phyloP scores from a whole-genome alignment of 2,113 vertebrate species.

The Muscicapa adusta region DNA sequence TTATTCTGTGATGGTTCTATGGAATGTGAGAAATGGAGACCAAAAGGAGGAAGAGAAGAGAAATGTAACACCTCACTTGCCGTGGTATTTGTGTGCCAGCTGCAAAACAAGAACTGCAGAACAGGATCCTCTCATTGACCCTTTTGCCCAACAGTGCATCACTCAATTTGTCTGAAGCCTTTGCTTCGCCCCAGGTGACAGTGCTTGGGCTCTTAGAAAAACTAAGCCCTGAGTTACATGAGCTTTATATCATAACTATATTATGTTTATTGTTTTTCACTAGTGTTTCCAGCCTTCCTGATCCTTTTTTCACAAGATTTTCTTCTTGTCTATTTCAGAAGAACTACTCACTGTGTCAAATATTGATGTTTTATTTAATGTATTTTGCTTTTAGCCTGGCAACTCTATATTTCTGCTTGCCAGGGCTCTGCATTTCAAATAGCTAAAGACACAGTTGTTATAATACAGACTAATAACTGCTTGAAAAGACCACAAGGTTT shows the following conservation, averaged over 20 bases:
- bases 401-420: background rate
- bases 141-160: background rate
- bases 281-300: background rate
- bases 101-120: background rate
- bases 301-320: constrained; percentile 14
- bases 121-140: background rate
- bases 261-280: background rate
- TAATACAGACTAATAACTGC: constrained; percentile 54
- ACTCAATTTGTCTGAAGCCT: background rate
- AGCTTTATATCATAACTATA: background rate
- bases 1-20: background rate
- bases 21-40: background rate
- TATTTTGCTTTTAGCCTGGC: constrained; percentile 29
- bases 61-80: background rate
- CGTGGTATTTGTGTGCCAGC: background rate
- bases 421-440: constrained; percentile 15
- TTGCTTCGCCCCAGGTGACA: background rate
- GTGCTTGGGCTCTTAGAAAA: background rate
- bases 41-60: background rate
- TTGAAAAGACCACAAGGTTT: constrained; percentile 32
- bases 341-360: constrained; percentile 25
- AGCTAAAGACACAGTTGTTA: constrained; percentile 25
- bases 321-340: constrained; percentile 17
- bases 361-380: constrained; percentile 33
- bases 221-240: background rate